Evolutionary conservation across 2,797 vertebrate genomes (phyloP).

Genomic region (Pagetopsis macropterus): DNA sequence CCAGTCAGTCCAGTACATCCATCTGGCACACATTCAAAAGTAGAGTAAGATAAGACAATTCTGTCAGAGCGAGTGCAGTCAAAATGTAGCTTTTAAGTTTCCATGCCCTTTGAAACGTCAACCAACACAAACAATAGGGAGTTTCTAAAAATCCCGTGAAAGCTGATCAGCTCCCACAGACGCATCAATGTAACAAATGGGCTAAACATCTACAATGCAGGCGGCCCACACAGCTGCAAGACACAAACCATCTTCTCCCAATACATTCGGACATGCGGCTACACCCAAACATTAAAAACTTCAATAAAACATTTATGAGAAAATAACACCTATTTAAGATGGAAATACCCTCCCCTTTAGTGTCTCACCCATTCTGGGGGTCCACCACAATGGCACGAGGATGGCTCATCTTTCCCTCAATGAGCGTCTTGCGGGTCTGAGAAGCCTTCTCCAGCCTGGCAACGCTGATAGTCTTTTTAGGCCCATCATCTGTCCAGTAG

Average conservation of each 20-base stretch:
- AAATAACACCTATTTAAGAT: constrained; percentile 15
- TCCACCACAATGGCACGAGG: constrained; percentile 97
- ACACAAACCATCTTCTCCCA: constrained; percentile 17
- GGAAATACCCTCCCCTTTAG: constrained; percentile 2
- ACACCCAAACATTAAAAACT: constrained; percentile 6
- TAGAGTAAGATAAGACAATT: constrained; percentile 1
- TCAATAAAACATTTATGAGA: constrained; percentile 10
- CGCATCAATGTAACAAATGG: background rate
- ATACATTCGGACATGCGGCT: background rate
- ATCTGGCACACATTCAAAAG: constrained; percentile 78
- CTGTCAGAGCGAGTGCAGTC: background rate
- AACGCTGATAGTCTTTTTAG: constrained; percentile 97
- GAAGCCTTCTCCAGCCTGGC: constrained; percentile 95
- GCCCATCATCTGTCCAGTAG: constrained; percentile 98
- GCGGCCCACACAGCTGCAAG: constrained; percentile 23
- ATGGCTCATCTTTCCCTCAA: constrained; percentile 98
- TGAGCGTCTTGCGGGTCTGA: constrained; percentile 93
- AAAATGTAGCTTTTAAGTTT: constrained; percentile 15
- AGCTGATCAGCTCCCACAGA: constrained; percentile 24
- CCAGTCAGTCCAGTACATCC: constrained; percentile 99
- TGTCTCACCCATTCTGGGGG: constrained; percentile 91
- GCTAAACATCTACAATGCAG: constrained; percentile 5
- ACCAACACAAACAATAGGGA: constrained; percentile 1
- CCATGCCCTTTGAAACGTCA: constrained; percentile 23
- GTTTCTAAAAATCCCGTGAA: constrained; percentile 14